These are phyloP conservation scores for Urosaurus nigricauda DNA, from an alignment of 2,797 vertebrate species.

Conservation along the genomic window DNA sequence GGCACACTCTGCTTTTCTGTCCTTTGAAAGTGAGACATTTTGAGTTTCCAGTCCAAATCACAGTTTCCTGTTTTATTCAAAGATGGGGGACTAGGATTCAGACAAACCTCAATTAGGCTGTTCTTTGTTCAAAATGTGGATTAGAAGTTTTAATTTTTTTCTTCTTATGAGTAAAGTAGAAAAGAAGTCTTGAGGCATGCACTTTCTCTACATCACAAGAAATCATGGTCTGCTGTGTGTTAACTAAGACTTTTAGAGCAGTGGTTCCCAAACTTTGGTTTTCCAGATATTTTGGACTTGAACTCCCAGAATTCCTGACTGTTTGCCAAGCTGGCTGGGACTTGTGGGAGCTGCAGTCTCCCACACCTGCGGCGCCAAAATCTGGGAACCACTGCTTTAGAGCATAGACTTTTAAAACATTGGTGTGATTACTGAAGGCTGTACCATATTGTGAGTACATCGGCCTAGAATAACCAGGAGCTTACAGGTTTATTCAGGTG, in stretches of 20 bases:
- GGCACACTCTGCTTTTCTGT: not conserved
- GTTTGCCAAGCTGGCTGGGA: too few species aligned
- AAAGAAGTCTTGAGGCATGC: not conserved
- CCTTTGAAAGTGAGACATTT: not conserved
- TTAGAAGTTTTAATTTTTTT: not conserved
- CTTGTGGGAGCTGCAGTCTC: too few species aligned
- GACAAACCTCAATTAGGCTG: too few species aligned
- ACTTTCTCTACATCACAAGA: not conserved
- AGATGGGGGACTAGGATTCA: not conserved
- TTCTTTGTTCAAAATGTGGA: not conserved
- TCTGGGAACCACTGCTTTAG: too few species aligned
- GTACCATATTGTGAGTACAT: not conserved
- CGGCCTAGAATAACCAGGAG: not conserved
- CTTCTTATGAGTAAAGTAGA: not conserved
- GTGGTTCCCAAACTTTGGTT: too few species aligned
- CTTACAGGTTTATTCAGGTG: not conserved
- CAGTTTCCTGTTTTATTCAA: not conserved
- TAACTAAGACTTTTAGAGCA: not conserved
- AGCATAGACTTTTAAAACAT: not conserved
- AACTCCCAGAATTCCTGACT: too few species aligned
- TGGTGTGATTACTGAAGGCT: not conserved
- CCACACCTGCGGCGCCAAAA: too few species aligned
- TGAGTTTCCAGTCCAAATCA: too few species aligned
- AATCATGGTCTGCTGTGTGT: not conserved
- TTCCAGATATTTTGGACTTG: too few species aligned